Conservation (phyloP, 92 coral and sea anemone species). For the Phenganax subtilis region DNA sequence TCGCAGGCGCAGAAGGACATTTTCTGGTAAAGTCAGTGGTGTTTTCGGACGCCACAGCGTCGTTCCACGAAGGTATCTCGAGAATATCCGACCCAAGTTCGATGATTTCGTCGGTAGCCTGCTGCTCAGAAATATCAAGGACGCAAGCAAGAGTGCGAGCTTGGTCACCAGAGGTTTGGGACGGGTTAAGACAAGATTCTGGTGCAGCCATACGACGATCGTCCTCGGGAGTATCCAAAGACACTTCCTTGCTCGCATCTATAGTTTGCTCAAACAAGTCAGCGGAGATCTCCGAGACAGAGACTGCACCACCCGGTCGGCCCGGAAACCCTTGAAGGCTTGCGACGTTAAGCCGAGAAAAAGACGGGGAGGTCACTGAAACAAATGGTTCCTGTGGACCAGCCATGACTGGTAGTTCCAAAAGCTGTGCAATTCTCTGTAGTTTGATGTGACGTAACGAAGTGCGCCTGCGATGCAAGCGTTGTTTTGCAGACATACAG, state of each 20-base stretch:
- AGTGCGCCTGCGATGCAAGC: conserved; percentile 85
- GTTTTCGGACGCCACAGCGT: conserved; percentile 32
- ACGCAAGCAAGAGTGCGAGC: conserved; percentile 97
- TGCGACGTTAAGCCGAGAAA: conserved; percentile 48
- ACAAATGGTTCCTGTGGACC: conserved; percentile 80
- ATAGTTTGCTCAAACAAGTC: not conserved
- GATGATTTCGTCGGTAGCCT: conserved; percentile 73
- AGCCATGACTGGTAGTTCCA: conserved; percentile 97
- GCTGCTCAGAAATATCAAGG: conserved; percentile 54
- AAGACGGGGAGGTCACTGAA: conserved; percentile 89
- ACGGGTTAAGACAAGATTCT: conserved; percentile 70
- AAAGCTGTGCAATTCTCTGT: conserved; percentile 88
- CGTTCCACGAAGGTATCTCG: conserved; percentile 36
- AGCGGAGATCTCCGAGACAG: conserved; percentile 16
- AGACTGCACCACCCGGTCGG: conserved; percentile 35
- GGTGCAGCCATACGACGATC: conserved; percentile 66
- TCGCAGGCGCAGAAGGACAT: conserved; percentile 91
- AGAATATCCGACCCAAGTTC: conserved; percentile 54
- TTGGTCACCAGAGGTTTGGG: conserved; percentile 57
- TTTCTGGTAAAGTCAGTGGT: conserved; percentile 35
- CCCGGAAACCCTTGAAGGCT: conserved; percentile 45
- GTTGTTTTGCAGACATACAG: conserved; percentile 98
- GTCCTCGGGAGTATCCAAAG: conserved; percentile 27
- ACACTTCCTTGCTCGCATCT: conserved; percentile 1
- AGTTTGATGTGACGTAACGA: conserved; percentile 89